Conservation (phyloP, 1,140 invertebrate genomes). For the Drosophila bipectinata region DNA sequence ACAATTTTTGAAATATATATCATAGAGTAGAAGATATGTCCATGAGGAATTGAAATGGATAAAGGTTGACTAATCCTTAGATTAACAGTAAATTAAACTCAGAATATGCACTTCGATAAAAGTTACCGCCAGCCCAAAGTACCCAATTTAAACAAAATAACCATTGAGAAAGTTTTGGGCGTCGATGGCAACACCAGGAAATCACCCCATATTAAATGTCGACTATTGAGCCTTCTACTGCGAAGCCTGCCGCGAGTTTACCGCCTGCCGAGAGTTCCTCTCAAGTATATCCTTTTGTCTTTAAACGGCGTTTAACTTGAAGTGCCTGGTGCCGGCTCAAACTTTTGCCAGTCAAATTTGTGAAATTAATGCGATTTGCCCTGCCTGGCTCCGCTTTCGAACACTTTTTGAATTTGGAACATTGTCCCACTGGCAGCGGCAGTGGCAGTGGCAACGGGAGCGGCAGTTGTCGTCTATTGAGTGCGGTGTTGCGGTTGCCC, state of each 20-base stretch:
- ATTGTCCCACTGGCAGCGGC: constrained; percentile 28
- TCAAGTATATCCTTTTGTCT: constrained; percentile 67
- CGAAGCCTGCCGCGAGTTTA: neutral
- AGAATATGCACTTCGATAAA: neutral
- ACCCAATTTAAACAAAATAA: neutral
- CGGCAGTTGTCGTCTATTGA: constrained; percentile 53
- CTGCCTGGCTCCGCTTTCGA: constrained; percentile 1
- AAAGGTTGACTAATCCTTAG: no score
- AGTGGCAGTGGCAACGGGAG: neutral
- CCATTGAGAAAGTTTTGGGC: constrained; percentile 12
- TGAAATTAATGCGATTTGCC: constrained; percentile 78
- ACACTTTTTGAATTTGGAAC: constrained; percentile 13
- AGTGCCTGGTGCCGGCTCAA: constrained; percentile 60
- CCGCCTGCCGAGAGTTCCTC: constrained; percentile 13
- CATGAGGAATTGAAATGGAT: no score
- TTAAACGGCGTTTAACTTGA: constrained; percentile 78
- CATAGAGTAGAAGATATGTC: no score
- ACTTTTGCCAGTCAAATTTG: constrained; percentile 79
- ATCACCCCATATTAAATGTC: constrained; percentile 25
- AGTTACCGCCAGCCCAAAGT: constrained; percentile 2
- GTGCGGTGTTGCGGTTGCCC: constrained; percentile 56
- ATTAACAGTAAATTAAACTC: no score
- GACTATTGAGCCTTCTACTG: constrained; percentile 27
- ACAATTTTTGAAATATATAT: no score
- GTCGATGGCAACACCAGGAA: constrained; percentile 11